These are phyloP conservation scores for Chrysaora quinquecirrha DNA, from an alignment of 30 jellyfish, hydroid and myxozoan species.

Conservation along the genomic window DNA sequence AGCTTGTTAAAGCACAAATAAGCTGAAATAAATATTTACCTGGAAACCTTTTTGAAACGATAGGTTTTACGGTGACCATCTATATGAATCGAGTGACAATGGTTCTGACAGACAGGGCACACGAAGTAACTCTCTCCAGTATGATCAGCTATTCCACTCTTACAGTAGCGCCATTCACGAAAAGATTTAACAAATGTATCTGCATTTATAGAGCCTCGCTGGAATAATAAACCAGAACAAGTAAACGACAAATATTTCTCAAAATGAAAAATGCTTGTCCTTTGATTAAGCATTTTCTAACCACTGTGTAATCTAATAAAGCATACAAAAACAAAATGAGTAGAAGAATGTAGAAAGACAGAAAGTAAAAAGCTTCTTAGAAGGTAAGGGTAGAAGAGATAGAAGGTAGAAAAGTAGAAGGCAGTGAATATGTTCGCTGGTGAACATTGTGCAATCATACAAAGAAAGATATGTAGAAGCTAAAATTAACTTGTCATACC, in stretches of 20 bases:
- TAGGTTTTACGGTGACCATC: slow-evolving; percentile 1
- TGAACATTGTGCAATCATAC: not conserved
- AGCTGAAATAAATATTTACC: not conserved
- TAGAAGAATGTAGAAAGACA: not conserved
- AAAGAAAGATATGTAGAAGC: not conserved
- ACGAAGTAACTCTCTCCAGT: slow-evolving; percentile 1
- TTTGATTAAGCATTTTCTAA: not conserved
- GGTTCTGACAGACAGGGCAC: slow-evolving; percentile 3
- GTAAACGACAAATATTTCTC: not conserved
- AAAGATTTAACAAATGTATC: not conserved
- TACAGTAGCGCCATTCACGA: slow-evolving; percentile 1
- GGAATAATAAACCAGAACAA: not conserved
- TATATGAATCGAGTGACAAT: not conserved
- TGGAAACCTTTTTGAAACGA: not conserved
- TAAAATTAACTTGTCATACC: not conserved
- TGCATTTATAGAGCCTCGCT: not conserved
- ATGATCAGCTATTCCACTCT: not conserved
- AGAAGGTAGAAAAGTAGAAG: not conserved
- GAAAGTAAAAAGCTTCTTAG: not conserved
- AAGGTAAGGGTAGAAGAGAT: not conserved
- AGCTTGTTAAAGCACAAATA: not conserved
- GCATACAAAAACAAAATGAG: not conserved
- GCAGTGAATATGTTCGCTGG: not conserved
- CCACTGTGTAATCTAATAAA: not conserved
- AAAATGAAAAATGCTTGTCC: not conserved